These are phyloP conservation scores for Ochotona princeps DNA, from an alignment of 2,113 vertebrate species.

Conservation along the genomic window DNA sequence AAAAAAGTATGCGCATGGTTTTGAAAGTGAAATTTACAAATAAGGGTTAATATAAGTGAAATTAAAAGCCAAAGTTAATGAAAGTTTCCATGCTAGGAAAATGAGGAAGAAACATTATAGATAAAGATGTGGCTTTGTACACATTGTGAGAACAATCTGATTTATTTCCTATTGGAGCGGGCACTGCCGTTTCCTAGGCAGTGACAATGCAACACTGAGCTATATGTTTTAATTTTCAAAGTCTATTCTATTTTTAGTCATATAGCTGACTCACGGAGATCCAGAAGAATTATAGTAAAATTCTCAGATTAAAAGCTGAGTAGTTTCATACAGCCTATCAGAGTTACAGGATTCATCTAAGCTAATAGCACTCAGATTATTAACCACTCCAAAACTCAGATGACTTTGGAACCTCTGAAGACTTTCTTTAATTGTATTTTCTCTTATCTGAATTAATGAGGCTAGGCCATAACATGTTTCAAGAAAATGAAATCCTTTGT, in stretches of 20 bases:
- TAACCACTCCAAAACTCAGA: constrained; percentile 81
- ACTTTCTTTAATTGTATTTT: constrained; percentile 84
- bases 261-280: constrained; percentile 58
- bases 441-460: constrained; percentile 84
- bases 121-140: not conserved
- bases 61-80: not conserved
- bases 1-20: not conserved
- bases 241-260: not conserved
- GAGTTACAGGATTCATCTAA: constrained; percentile 81
- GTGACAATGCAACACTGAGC: not conserved
- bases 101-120: not conserved
- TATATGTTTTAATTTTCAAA: constrained; percentile 40
- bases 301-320: constrained; percentile 62
- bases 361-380: constrained; percentile 75
- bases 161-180: not conserved
- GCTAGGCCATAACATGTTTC: constrained; percentile 80
- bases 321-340: constrained; percentile 65
- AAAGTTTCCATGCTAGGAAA: not conserved
- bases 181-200: constrained; percentile 43
- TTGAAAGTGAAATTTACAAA: not conserved
- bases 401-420: constrained; percentile 81
- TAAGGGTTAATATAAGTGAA: not conserved
- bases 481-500: constrained; percentile 84
- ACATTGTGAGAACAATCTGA: not conserved
- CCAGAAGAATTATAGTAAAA: constrained; percentile 63